Conservation (phyloP, 2,888 invertebrate genomes). For the Copidosoma aretas region DNA sequence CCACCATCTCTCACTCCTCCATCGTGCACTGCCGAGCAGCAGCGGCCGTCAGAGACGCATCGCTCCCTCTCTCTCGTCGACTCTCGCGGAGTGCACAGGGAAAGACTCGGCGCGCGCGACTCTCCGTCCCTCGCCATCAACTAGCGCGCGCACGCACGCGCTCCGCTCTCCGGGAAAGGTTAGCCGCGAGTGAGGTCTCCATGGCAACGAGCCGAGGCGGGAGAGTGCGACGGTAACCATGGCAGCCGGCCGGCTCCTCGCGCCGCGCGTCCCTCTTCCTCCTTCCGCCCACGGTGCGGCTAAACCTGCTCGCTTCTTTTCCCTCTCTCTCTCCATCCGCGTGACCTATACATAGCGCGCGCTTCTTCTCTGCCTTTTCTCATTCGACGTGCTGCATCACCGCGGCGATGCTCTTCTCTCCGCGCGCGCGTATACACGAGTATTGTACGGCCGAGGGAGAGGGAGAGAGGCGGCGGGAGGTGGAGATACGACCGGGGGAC, state of each 20-base stretch:
- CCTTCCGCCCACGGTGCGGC: conserved; percentile 58
- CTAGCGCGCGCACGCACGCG: too few relatives aligned
- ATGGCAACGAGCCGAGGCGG: conserved; percentile 67
- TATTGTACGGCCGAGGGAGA: conserved; percentile 33
- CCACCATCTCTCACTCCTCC: conserved; percentile 27
- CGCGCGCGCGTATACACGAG: conserved; percentile 30
- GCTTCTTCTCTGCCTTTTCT: conserved; percentile 21
- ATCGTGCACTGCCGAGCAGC: conserved; percentile 18
- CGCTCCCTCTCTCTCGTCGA: conserved; percentile 42
- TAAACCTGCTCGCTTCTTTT: conserved; percentile 58
- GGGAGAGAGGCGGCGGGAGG: conserved; percentile 15
- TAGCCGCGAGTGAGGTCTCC: conserved; percentile 61
- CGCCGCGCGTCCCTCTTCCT: conserved; percentile 57
- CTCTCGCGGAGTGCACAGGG: conserved; percentile 42
- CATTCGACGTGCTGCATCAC: conserved; percentile 22
- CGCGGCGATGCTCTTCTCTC: conserved; percentile 1
- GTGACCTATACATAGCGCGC: conserved; percentile 46
- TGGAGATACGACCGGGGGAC: conserved; percentile 19
- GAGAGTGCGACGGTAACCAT: conserved; percentile 63
- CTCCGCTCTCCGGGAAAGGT: conserved; percentile 43
- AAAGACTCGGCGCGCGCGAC: conserved; percentile 42
- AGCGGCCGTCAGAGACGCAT: conserved; percentile 26
- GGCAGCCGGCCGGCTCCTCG: conserved; percentile 57
- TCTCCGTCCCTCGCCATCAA: background rate
- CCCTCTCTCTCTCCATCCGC: conserved; percentile 55